Conservation (phyloP, 2,113 vertebrate species). For the Carlito syrichta region DNA sequence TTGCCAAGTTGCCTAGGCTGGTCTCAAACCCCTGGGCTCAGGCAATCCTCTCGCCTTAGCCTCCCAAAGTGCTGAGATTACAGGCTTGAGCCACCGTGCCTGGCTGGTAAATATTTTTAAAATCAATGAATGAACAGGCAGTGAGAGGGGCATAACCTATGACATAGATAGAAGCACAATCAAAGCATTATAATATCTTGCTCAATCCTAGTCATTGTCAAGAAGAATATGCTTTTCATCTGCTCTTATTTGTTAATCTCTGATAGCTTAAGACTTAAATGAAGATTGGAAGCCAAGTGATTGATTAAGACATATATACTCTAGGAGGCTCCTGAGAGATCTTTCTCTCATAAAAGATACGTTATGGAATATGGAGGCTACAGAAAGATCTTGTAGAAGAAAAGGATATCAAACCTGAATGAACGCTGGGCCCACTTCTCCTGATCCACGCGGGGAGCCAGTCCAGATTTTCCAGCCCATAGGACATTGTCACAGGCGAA, state of each 20-base stretch:
- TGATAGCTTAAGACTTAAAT: not conserved
- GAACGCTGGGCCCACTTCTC: conserved; percentile 94
- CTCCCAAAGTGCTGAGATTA: no score
- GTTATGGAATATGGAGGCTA: not conserved
- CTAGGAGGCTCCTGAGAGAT: not conserved
- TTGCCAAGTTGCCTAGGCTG: no score
- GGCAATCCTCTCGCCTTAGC: no score
- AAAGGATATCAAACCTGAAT: conserved; percentile 86
- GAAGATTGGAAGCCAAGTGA: not conserved
- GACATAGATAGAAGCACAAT: not conserved
- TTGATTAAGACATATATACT: not conserved
- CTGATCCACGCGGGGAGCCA: conserved; percentile 85
- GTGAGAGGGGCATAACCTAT: not conserved
- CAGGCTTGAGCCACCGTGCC: no score
- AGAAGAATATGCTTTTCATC: not conserved
- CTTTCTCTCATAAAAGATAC: conserved; percentile 12
- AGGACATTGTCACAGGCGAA: conserved; percentile 95
- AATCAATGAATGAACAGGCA: conserved; percentile 8
- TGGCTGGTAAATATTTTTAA: conserved; percentile 21
- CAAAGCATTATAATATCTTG: not conserved
- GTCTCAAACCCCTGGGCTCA: no score
- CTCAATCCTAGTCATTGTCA: conserved; percentile 1
- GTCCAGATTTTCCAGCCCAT: conserved; percentile 89
- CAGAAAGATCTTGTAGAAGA: not conserved
- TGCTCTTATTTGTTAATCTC: not conserved